phyloP scores from a whole-genome alignment of 92 coral and sea anemone genomes.

The Epizoanthus ramosus region DNA sequence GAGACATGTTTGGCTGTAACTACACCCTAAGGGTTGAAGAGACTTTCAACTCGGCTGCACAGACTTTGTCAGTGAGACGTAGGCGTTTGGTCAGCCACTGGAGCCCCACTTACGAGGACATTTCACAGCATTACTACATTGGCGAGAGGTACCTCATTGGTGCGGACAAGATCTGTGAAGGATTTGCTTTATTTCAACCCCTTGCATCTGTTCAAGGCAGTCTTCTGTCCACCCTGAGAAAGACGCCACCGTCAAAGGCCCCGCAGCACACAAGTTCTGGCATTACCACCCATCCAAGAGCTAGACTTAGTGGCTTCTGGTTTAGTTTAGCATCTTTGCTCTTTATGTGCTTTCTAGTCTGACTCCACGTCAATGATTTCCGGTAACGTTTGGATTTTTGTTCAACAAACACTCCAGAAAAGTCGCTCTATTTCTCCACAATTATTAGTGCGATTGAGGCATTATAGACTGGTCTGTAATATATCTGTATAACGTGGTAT shows the following conservation, averaged over 20 bases:
- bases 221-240: not conserved
- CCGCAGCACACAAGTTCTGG: not conserved
- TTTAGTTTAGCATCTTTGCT: too few relatives aligned
- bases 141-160: not conserved
- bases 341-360: too few relatives aligned
- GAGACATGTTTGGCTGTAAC: slow-evolving; percentile 1
- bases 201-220: not conserved
- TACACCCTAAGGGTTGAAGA: not conserved
- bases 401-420: too few relatives aligned
- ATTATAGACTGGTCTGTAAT: too few relatives aligned
- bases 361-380: too few relatives aligned
- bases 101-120: not conserved
- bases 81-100: not conserved
- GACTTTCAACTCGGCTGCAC: slow-evolving; percentile 6
- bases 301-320: too few relatives aligned
- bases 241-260: not conserved
- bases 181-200: not conserved
- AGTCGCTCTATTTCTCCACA: too few relatives aligned
- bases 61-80: not conserved
- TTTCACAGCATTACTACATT: not conserved
- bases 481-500: too few relatives aligned
- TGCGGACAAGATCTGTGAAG: slow-evolving; percentile 7
- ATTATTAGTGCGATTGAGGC: too few relatives aligned
- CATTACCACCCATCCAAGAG: too few relatives aligned
- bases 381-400: too few relatives aligned